Evolutionary conservation across 2,113 vertebrate genomes (phyloP).

Genomic region (Patagioenas fasciata): DNA sequence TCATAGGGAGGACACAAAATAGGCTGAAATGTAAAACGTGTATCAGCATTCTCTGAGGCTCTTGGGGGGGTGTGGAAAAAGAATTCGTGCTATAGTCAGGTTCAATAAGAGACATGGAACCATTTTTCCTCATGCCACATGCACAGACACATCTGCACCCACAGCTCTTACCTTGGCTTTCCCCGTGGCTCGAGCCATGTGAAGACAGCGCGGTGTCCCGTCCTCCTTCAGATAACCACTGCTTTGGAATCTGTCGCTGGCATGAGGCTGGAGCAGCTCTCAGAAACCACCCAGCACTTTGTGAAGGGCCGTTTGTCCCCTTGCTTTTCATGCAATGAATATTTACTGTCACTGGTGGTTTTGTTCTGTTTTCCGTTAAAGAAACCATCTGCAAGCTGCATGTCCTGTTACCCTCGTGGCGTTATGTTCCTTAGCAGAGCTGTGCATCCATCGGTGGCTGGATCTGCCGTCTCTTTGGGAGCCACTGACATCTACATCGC

Average conservation of each 20-base stretch:
- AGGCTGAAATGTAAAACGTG: not conserved
- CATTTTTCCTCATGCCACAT: not conserved
- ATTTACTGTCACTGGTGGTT: not conserved
- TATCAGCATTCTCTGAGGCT: not conserved
- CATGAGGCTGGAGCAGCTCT: not conserved
- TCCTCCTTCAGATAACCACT: not conserved
- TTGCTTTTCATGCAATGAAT: not conserved
- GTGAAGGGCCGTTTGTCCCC: not conserved
- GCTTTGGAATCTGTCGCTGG: not conserved
- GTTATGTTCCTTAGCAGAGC: not conserved
- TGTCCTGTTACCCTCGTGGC: rapidly evolving
- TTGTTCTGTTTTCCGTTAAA: not conserved
- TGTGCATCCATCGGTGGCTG: not conserved
- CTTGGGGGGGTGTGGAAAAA: rapidly evolving
- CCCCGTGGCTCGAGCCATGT: not conserved
- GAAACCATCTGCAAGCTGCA: rapidly evolving
- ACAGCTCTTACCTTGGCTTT: not conserved
- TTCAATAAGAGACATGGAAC: not conserved
- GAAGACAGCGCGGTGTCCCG: rapidly evolving
- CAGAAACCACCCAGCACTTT: not conserved
- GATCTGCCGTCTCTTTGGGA: not conserved
- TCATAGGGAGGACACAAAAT: not conserved
- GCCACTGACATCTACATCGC: rapidly evolving
- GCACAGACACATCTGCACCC: not conserved
- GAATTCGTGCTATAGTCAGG: not conserved